Conservation (phyloP, 2,113 vertebrate genomes). For the Gallinago undulata region DNA sequence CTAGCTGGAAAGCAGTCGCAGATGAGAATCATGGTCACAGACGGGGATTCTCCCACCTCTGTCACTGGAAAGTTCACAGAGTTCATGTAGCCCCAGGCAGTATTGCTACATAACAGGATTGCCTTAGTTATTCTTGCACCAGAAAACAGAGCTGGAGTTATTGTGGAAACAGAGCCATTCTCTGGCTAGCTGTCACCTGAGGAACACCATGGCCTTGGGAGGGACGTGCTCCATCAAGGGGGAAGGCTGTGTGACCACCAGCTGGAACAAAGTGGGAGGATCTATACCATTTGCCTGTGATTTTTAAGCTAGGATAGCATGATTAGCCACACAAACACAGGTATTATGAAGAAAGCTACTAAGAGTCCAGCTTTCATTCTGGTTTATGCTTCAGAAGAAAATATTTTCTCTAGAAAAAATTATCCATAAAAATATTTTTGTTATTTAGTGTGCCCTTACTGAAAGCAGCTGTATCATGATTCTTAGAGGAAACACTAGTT, state of each 20-base stretch:
- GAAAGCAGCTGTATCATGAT: background rate
- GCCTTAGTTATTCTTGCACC: background rate
- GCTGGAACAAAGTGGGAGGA: background rate
- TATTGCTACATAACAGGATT: background rate
- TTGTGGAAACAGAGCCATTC: background rate
- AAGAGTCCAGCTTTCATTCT: background rate
- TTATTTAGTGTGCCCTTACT: background rate
- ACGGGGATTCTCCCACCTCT: background rate
- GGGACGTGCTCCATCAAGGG: fast-evolving
- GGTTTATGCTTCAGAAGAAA: background rate
- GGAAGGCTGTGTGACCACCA: background rate
- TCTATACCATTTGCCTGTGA: background rate
- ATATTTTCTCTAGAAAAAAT: background rate
- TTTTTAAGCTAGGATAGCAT: background rate
- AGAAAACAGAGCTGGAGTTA: background rate
- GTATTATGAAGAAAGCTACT: background rate
- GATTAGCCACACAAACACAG: background rate
- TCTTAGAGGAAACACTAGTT: background rate
- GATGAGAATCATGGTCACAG: background rate
- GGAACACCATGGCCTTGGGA: background rate
- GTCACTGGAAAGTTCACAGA: background rate
- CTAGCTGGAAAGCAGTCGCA: background rate
- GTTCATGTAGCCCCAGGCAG: background rate
- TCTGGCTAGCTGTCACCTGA: background rate
- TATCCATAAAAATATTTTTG: background rate